Conservation (phyloP, 1,140 invertebrate species). For the Thalassaphorura encarpata region DNA sequence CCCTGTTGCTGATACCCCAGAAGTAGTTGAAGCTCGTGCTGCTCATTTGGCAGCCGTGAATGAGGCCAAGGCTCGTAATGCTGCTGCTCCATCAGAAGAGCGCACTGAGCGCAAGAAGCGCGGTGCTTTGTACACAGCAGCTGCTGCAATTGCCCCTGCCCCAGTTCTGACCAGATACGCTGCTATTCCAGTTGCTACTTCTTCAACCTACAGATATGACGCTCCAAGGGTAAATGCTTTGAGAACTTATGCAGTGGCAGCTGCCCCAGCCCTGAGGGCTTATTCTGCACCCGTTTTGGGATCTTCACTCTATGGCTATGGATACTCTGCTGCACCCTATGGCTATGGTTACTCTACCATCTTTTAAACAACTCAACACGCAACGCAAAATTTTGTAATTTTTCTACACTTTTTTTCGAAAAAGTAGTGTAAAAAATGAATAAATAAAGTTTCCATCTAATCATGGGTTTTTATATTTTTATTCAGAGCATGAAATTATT, state of each 20-base stretch:
- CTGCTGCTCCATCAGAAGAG: no score
- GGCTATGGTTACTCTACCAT: no score
- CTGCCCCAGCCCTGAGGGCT: slow-evolving; percentile 18
- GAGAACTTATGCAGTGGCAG: not conserved
- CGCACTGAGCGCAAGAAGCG: slow-evolving; percentile 17
- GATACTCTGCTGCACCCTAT: slow-evolving; percentile 13
- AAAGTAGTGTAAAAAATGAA: no score
- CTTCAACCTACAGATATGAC: slow-evolving; percentile 29
- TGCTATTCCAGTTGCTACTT: not conserved
- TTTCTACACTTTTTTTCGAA: no score
- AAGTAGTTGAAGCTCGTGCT: slow-evolving; percentile 33
- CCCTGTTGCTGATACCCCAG: slow-evolving; percentile 32
- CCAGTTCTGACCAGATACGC: not conserved
- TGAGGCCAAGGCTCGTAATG: slow-evolving; percentile 26
- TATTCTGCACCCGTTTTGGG: slow-evolving; percentile 22
- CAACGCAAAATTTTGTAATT: no score
- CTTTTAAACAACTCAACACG: no score
- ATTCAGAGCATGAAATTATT: no score
- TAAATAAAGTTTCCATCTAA: no score
- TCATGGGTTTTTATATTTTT: no score
- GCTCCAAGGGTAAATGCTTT: slow-evolving; percentile 18
- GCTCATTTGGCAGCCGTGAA: slow-evolving; percentile 31
- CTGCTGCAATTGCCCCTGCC: slow-evolving; percentile 15
- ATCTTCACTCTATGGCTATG: no score
- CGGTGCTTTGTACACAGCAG: slow-evolving; percentile 31